A percentile compares a stretch with the other conserved stretches of the same genome.
These are phyloP conservation scores for Ceramica pisi DNA, from an alignment of 2,888 invertebrate genomes.

Conservation along the genomic window DNA sequence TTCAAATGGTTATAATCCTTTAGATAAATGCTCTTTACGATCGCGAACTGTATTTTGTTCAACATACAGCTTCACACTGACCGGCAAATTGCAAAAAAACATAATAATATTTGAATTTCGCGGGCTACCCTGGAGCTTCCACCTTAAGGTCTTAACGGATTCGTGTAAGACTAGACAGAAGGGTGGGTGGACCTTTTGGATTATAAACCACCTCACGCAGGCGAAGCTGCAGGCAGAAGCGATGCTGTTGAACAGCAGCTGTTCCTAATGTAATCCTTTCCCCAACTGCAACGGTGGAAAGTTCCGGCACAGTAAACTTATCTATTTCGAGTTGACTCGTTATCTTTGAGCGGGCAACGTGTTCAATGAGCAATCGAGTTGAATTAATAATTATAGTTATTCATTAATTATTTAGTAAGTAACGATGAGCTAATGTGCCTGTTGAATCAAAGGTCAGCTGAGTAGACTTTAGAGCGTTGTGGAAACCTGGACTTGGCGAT, in stretches of 20 bases:
- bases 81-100: too few species aligned
- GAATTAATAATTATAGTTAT: slow-evolving; percentile 20
- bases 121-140: too few species aligned
- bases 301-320: slow-evolving; percentile 65
- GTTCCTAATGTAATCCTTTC: slow-evolving; percentile 17
- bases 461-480: slow-evolving; percentile 7
- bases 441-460: slow-evolving; percentile 24
- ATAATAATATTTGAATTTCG: too few species aligned
- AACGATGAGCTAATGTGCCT: slow-evolving; percentile 17
- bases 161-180: neutral
- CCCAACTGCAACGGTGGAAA: slow-evolving; percentile 33
- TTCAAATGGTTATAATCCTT: too few species aligned
- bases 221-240: neutral
- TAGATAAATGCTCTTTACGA: too few species aligned
- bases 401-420: slow-evolving; percentile 12
- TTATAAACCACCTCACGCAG: neutral
- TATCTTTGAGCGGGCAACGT: slow-evolving; percentile 38
- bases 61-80: too few species aligned
- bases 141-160: too few species aligned
- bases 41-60: too few species aligned
- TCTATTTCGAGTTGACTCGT: slow-evolving; percentile 46
- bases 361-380: slow-evolving; percentile 18
- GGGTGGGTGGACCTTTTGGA: neutral
- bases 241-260: too few species aligned
- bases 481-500: neutral